Base-by-base conservation (phyloP, 2,797 vertebrate species). In the Tangara arthus region DNA sequence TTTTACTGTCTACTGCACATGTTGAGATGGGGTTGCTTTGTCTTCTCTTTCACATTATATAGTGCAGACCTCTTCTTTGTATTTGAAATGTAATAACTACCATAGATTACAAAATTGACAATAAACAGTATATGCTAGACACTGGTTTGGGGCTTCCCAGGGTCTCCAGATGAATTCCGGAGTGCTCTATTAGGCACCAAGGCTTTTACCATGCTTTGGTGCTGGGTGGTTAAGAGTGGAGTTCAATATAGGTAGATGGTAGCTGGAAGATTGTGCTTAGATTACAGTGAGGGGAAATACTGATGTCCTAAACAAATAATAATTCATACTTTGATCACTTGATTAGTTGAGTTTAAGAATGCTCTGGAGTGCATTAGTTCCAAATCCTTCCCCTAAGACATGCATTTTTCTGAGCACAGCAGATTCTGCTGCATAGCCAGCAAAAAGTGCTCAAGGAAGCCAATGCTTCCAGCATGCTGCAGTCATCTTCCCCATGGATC, bases 1-100 rank as follows among this genome's bases (percentile, higher is more conserved):
- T 96, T 97, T 91, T 96, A 71, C 95, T 96, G 89, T 92, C 96
- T 95, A 42, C 78, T 83, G 89, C 88, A 70, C 53, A 68, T 85
- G 82, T 90, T 82, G 96, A 73, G 84, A 93, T 71, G 95, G 82
- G 41, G 23, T 79, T 86, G 46, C 79, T 96, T 92, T 94, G 91
- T 94, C 87, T 95, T 89, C 69, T 83, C 72, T 87, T 92, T 79
- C 59, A 32, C 50, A 21, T 92, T 93, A 83, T 86, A 73, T 83
- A 90, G 34, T 21, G 47, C 63, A 96, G 82, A 70, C 22, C 55
- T 72, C 30, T 73, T 75, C 60, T 92, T 85, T 90, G 59, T 88
- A 72, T 91, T 83, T 92, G 50, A 92, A 92, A 91, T 60, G 44
- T 66, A 92, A 73, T 84, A 84, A 56, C 81, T 77, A 49, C 64